Percentiles rank a stretch among this genome's conserved stretches.
Evolutionary conservation across 1,140 invertebrate species (phyloP).

Genomic region (Hylaeus volcanicus): DNA sequence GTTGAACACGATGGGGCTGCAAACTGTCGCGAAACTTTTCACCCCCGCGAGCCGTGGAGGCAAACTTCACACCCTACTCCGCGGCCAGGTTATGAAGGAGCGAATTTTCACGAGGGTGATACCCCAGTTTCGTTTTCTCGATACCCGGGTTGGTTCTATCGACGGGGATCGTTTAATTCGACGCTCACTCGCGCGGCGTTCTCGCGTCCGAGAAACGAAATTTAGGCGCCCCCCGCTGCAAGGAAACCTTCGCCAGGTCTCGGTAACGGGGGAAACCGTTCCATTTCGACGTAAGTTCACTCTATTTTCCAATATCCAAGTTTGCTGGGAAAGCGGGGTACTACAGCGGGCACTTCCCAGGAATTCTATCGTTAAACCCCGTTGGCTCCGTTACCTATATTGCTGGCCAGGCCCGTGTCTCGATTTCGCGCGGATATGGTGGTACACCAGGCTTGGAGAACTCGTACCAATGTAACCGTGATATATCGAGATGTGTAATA

Average conservation of each 20-base stretch:
- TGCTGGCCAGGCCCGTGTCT: not conserved
- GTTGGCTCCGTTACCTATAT: constrained; percentile 19
- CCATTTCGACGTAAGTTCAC: constrained; percentile 23
- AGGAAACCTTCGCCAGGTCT: constrained; percentile 4
- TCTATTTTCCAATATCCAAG: constrained; percentile 40
- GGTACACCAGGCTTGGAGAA: too few relatives aligned
- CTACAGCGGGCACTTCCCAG: constrained; percentile 8
- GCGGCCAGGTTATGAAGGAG: not conserved
- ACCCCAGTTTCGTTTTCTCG: not conserved
- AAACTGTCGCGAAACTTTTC: constrained; percentile 28
- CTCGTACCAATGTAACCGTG: too few relatives aligned
- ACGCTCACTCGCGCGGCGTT: constrained; percentile 6
- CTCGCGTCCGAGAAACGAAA: constrained; percentile 5
- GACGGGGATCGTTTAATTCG: constrained; percentile 55
- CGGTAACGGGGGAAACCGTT: constrained; percentile 18
- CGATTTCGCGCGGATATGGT: constrained; percentile 5
- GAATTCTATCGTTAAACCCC: constrained; percentile 24
- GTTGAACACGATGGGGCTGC: not conserved
- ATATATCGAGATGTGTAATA: too few relatives aligned
- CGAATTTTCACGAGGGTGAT: constrained; percentile 16
- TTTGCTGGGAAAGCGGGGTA: not conserved
- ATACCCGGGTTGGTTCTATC: not conserved
- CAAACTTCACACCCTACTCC: not conserved
- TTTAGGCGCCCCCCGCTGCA: not conserved
- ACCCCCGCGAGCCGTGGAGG: not conserved